These are phyloP conservation scores for Dicrurus megarhynchus DNA, from an alignment of 2,113 vertebrate genomes.

Conservation along the genomic window DNA sequence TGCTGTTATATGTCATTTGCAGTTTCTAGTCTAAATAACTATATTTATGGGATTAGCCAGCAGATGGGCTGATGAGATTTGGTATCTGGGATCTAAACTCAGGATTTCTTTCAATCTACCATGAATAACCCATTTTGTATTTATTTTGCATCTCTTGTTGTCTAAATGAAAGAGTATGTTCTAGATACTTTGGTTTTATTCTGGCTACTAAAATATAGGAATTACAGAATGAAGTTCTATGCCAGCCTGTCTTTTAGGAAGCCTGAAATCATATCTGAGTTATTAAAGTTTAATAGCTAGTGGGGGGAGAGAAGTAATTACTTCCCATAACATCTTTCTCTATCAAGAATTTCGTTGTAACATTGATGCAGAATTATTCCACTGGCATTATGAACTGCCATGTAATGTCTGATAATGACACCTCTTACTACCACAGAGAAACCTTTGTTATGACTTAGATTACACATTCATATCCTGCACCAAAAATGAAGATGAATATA, in stretches of 20 bases:
- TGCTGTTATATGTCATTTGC: conserved; percentile 2
- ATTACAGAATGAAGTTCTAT: neutral
- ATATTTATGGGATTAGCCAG: neutral
- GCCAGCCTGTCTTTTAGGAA: neutral
- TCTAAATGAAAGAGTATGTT: neutral
- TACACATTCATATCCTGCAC: neutral
- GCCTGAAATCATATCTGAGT: neutral
- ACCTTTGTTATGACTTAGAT: conserved; percentile 29
- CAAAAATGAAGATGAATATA: neutral
- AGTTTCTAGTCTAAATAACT: conserved; percentile 37
- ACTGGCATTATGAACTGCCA: conserved; percentile 10
- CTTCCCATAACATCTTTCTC: neutral
- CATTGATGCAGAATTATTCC: conserved; percentile 29
- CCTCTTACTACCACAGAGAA: neutral
- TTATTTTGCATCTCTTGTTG: neutral
- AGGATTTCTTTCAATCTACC: neutral
- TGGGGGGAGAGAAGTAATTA: neutral
- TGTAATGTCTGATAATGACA: conserved; percentile 6
- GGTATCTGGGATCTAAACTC: neutral
- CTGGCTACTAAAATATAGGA: neutral
- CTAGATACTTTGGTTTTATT: neutral
- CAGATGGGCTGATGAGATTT: conserved; percentile 21
- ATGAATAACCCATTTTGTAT: neutral
- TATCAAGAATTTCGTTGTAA: conserved; percentile 23
- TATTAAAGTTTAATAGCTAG: conserved; percentile 21